Conservation (phyloP, 2,113 vertebrate species). For the Oncorhynchus masou region DNA sequence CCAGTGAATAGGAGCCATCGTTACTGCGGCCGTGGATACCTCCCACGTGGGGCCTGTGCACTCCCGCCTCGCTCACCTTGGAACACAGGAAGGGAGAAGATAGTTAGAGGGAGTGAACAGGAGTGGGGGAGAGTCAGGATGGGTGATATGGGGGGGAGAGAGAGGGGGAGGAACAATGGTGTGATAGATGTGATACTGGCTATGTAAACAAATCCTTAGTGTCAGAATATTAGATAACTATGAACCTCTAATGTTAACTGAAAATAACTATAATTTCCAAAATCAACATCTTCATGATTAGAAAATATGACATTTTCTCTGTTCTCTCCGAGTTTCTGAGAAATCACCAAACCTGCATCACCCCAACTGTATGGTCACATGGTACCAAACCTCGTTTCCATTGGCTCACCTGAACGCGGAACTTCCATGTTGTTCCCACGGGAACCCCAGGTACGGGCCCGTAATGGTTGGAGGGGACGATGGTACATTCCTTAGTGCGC, state of each 20-base stretch:
- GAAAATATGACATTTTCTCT: background rate
- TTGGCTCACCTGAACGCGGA: conserved; percentile 88
- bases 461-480: conserved; percentile 97
- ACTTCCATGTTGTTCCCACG: conserved; percentile 96
- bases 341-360: background rate
- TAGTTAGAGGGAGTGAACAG: background rate
- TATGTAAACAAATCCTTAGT: background rate
- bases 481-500: conserved; percentile 96
- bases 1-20: conserved; percentile 94
- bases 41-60: conserved; percentile 95
- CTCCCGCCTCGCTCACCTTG: conserved; percentile 96
- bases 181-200: background rate
- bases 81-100: conserved; percentile 2
- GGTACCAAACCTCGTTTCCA: background rate
- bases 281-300: background rate
- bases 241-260: too few species aligned
- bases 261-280: background rate
- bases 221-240: too few species aligned
- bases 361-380: background rate
- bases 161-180: background rate
- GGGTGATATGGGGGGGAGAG: background rate
- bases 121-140: background rate
- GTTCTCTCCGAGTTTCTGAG: background rate
- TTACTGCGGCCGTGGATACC: conserved; percentile 98
- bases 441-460: conserved; percentile 94